Evolutionary conservation across 1,140 invertebrate genomes (phyloP), one percentile per base, ranked within the genome.

Genomic region (Caerostris darwini): DNA sequence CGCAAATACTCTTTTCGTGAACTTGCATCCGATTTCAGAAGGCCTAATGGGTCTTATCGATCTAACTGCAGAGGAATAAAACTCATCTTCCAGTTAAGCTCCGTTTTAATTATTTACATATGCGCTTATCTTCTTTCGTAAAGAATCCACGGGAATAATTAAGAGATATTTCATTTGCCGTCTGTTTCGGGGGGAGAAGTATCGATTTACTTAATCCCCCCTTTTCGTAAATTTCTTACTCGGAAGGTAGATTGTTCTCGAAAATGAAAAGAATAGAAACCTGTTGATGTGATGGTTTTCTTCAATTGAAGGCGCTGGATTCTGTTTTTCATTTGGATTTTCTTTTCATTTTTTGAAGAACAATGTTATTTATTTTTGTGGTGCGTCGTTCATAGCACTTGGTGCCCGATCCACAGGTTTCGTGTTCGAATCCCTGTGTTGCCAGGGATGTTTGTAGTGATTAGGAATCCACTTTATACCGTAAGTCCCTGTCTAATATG

Each of bases 161-260:
- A 77, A 77, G 71, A 12, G 71, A 50, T 77, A 77, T 77, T 77
- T 77, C 71, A 77, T 77, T 77, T 50, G 71, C 50, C 34, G 8
- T 5, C 5, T 10, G 7, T 17, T 53, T 7, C 34, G 71, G 19
- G 50, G 8, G 34, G 8, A 12, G 2, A 12, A 4, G 0, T 12
- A 53, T 12, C 10, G 71, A 77, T 50, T 77, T 53, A 19, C 71
- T 50, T 34, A 34, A 34, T 34, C 50, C 50, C 1, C 4, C 59
- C 10, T 2, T 64, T 64, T 5, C 71, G 7, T 7, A 34, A 50
- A 77, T 77, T 77, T 77, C 19, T 77, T 8, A 50, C 53, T 77
- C 53, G 12, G 10, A 50, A 12, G 53, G 19, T 4, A 19, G 53
- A 6, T 10, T 53, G 19, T 50, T 77, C 14, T 34, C 8, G 8